Evolutionary conservation across 2,797 vertebrate genomes (phyloP), one percentile per base, ranked within the genome.

Genomic region (Sphenopsis melanotis): DNA sequence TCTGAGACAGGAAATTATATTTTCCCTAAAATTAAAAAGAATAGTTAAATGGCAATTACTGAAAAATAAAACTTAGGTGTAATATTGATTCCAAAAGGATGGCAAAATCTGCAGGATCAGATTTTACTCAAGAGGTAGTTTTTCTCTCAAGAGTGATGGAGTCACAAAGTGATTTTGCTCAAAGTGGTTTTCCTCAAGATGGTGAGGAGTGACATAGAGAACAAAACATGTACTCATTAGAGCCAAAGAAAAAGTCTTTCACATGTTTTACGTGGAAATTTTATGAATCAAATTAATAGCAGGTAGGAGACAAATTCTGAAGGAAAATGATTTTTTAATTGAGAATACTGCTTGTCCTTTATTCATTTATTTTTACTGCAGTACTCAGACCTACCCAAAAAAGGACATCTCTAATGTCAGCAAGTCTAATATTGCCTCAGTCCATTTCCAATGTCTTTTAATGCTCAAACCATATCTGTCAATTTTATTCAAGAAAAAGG

Each of bases 401-500:
- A 88, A 95, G 26, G 5, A 22, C 30, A 34, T 60, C 68, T 14
- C 4, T 79, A 59, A 47, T 3, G 16, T 12, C 56, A 89, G 5
- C 14, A 79, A 74, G 27, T 17, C 13, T 89, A 36, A 68, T 60
- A 83, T 84, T 79, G 74, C 77, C 32, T 84, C 52, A 65, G 5
- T 63, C 55, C 18, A 34, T 65, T 90, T 20, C 22, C 41, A 34
- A 10, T 15, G 17, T 65, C 55, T 83, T 57, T 18, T 60, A 76
- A 86, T 66, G 47, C 23, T 95, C 74, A 94, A 83, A 76, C 5
- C 15, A 11, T 82, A 83, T 76, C 70, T 90, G 90, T 75, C 90
- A 88, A 83, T 95, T 88, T 92, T 91, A 60, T 52, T 92, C 15
- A 88, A 70, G 80, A 63, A 66, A 65, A 84, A 29, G 11, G 1